These are phyloP conservation scores for Diceros bicornis DNA, from an alignment of 2,797 vertebrate species.

Conservation along the genomic window DNA sequence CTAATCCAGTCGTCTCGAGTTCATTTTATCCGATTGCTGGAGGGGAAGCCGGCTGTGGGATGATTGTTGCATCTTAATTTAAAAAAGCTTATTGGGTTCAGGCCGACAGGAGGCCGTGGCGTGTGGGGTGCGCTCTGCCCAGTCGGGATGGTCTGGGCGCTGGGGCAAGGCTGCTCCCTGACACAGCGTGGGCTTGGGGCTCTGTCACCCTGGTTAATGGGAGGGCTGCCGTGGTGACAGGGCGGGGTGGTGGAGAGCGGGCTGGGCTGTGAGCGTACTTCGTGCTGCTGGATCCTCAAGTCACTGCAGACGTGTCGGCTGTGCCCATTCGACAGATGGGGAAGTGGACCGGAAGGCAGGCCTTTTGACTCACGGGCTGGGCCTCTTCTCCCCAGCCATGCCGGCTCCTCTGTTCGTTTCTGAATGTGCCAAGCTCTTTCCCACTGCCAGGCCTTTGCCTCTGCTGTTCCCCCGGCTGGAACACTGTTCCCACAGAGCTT, in stretches of 20 bases:
- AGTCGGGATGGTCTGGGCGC: rapidly evolving
- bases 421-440: rapidly evolving
- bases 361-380: rapidly evolving
- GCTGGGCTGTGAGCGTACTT: background rate
- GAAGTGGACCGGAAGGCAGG: rapidly evolving
- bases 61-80: slow-evolving; percentile 81
- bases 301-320: background rate
- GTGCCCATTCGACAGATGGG: no score
- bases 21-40: slow-evolving; percentile 75
- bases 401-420: background rate
- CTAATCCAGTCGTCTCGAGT: slow-evolving; percentile 81
- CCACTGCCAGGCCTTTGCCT: rapidly evolving
- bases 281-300: rapidly evolving
- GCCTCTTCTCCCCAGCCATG: background rate
- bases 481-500: rapidly evolving
- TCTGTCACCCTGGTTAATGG: rapidly evolving
- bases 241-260: rapidly evolving
- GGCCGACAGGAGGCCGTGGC: background rate
- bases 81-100: background rate
- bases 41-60: slow-evolving; percentile 68
- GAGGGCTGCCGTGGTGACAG: rapidly evolving
- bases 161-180: rapidly evolving
- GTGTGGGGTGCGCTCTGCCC: rapidly evolving
- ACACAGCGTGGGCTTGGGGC: rapidly evolving
- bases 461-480: background rate